These are phyloP conservation scores for Copidosoma aretas DNA, from an alignment of 2,888 invertebrate species.

Conservation along the genomic window DNA sequence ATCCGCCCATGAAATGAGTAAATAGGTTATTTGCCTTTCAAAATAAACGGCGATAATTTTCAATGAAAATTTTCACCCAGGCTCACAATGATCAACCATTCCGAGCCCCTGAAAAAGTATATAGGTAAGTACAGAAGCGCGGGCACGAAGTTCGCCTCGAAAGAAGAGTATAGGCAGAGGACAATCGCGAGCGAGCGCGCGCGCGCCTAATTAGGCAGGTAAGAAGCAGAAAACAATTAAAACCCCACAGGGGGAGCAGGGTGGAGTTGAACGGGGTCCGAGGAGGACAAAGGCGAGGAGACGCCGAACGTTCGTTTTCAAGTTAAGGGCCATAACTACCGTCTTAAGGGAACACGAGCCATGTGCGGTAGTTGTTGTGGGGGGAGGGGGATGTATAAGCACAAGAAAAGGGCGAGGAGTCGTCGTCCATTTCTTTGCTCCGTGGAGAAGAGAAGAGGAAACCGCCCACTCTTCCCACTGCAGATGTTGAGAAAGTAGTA, in stretches of 20 bases:
- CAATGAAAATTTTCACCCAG: no score
- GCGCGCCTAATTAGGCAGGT: conserved; percentile 28
- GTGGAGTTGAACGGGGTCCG: conserved; percentile 35
- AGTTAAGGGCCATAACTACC: conserved; percentile 20
- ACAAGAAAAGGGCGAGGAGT: neutral
- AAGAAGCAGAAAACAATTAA: conserved; percentile 39
- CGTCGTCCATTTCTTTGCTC: neutral
- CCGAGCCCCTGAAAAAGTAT: no score
- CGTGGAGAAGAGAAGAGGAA: conserved; percentile 4
- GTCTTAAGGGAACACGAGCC: conserved; percentile 23
- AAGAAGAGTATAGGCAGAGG: conserved; percentile 1
- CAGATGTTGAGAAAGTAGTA: neutral
- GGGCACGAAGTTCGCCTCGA: neutral
- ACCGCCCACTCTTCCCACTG: neutral
- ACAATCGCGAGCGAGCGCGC: conserved; percentile 9
- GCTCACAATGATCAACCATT: no score
- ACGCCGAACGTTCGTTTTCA: conserved; percentile 27
- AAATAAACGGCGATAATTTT: conserved; percentile 62
- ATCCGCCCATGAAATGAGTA: no score
- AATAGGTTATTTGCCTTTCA: no score
- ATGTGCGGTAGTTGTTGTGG: conserved; percentile 10
- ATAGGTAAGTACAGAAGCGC: no score
- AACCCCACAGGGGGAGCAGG: conserved; percentile 39
- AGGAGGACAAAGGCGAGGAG: conserved; percentile 22
- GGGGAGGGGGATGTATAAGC: neutral